Percentiles rank a stretch among this genome's conserved stretches.
Conservation (phyloP, 2,797 vertebrate species). For the Hipposideros larvatus region DNA sequence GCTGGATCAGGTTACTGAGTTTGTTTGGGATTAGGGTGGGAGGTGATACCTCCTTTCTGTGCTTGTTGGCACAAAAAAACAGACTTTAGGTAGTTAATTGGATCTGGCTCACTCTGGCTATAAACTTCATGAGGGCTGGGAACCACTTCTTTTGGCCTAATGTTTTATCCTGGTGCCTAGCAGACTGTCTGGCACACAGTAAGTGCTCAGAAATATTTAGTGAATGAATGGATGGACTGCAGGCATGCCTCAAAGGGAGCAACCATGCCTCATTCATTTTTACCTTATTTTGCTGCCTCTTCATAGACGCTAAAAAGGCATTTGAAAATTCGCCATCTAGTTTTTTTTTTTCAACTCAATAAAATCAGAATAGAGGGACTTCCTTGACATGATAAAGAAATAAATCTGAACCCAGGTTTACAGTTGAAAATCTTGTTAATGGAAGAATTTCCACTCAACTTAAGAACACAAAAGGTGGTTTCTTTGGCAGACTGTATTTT, state of each 20-base stretch:
- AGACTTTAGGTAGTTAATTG: not conserved
- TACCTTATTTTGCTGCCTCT: not conserved
- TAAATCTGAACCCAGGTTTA: too few relatives aligned
- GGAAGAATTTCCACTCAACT: not conserved
- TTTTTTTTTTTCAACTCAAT: not conserved
- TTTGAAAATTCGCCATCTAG: slow-evolving; percentile 17
- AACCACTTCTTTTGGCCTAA: not conserved
- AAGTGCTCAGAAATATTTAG: not conserved
- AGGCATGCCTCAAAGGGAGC: not conserved
- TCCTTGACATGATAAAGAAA: not conserved
- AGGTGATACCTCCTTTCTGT: not conserved
- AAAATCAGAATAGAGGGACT: not conserved
- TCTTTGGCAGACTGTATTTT: not conserved
- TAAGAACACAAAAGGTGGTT: not conserved
- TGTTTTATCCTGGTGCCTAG: not conserved
- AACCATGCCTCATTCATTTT: not conserved
- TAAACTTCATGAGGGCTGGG: not conserved
- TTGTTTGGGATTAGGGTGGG: not conserved
- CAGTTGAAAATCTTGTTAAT: not conserved
- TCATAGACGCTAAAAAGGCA: not conserved
- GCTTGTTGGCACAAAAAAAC: not conserved
- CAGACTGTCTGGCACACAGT: not conserved
- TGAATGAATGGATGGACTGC: not conserved
- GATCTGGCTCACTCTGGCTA: not conserved
- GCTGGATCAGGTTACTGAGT: not conserved